Percentiles rank a stretch among this genome's conserved stretches.
These are phyloP conservation scores for Agrenia bidenticulata DNA, from an alignment of 2,888 invertebrate genomes.

Conservation along the genomic window DNA sequence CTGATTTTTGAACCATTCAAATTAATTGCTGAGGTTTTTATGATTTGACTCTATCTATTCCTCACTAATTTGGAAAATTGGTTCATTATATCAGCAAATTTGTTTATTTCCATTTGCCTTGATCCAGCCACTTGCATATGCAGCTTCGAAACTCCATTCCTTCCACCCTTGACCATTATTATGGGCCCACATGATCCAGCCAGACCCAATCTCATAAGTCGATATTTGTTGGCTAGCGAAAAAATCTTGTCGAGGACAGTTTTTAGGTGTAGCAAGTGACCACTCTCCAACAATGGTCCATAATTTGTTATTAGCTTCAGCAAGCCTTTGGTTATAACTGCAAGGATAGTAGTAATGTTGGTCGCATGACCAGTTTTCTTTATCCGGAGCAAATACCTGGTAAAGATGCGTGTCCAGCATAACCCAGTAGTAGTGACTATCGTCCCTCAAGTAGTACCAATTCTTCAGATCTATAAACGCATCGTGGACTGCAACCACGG, in stretches of 20 bases:
- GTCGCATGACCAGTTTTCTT: constrained; percentile 34
- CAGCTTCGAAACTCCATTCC: constrained; percentile 33
- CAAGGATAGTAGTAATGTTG: constrained; percentile 39
- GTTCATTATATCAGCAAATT: constrained; percentile 4
- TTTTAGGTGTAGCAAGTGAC: constrained; percentile 44
- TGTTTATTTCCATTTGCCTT: constrained; percentile 17
- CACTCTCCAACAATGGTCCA: constrained; percentile 52
- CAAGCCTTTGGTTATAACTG: constrained; percentile 20
- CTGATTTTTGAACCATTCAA: too few species aligned
- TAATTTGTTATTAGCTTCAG: constrained; percentile 35
- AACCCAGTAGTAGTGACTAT: constrained; percentile 44
- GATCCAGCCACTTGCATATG: constrained; percentile 26
- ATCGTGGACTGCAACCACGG: constrained; percentile 51
- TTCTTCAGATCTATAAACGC: constrained; percentile 49
- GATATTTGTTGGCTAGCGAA: constrained; percentile 47
- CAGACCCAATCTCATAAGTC: constrained; percentile 33
- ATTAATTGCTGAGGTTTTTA: too few species aligned
- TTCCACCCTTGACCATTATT: constrained; percentile 28
- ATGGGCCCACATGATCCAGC: constrained; percentile 37
- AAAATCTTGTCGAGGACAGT: constrained; percentile 33
- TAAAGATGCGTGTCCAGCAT: constrained; percentile 47
- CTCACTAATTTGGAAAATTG: too few species aligned
- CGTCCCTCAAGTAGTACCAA: constrained; percentile 49
- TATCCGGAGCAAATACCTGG: constrained; percentile 42
- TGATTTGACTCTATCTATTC: too few species aligned